phyloP scores from a whole-genome alignment of 2,888 invertebrate species.

The Hypena proboscidalis region DNA sequence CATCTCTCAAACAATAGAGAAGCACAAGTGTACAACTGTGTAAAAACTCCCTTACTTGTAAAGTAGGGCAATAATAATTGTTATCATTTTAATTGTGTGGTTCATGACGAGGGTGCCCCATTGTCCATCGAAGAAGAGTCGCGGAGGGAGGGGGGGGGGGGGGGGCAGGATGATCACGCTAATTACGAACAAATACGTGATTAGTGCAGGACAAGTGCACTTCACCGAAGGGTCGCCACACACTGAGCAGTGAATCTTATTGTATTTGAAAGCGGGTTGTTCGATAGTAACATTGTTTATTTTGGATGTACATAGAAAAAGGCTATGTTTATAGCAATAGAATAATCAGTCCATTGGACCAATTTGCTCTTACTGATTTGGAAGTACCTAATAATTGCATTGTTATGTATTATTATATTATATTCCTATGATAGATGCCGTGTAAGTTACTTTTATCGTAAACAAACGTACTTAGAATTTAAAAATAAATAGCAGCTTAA shows the following conservation, averaged over 20 bases:
- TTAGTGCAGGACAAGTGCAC: slow-evolving; percentile 18
- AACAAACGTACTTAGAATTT: background rate
- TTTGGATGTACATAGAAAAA: too few relatives aligned
- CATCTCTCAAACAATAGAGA: slow-evolving; percentile 15
- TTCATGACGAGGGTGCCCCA: background rate
- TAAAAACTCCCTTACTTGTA: too few relatives aligned
- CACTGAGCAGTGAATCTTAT: too few relatives aligned
- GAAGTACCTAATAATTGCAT: too few relatives aligned
- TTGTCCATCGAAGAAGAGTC: slow-evolving; percentile 14
- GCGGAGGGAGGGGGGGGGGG: background rate
- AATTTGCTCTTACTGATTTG: too few relatives aligned
- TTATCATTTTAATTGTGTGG: background rate
- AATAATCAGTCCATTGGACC: too few relatives aligned
- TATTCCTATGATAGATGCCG: too few relatives aligned
- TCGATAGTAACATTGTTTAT: too few relatives aligned
- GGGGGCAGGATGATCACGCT: slow-evolving; percentile 5
- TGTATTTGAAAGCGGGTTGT: too few relatives aligned
- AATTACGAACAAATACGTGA: slow-evolving; percentile 27
- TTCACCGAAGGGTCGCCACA: background rate
- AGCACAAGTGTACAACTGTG: slow-evolving; percentile 13
- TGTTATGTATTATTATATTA: too few relatives aligned
- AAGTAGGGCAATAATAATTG: too few relatives aligned
- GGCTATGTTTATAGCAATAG: too few relatives aligned
- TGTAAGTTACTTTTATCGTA: background rate
- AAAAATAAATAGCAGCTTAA: slow-evolving; percentile 4